These are phyloP conservation scores for Oncorhynchus keta DNA, from an alignment of 2,113 vertebrate species.

Conservation along the genomic window DNA sequence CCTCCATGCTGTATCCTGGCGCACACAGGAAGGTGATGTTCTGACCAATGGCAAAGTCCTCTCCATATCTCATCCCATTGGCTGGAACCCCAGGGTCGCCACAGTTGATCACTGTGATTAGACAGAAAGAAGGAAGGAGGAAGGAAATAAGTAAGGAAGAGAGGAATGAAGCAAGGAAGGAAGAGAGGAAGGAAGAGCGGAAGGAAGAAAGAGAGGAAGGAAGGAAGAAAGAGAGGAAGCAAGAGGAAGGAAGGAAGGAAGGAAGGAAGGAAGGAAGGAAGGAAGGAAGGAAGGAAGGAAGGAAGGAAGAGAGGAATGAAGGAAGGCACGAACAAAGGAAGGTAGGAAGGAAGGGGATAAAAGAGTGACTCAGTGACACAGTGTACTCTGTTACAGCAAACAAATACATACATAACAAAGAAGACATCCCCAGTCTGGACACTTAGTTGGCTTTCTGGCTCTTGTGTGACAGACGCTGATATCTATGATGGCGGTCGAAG, in stretches of 20 bases:
- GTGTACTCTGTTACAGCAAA: too few relatives aligned
- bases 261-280: too few relatives aligned
- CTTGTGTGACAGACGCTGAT: not conserved
- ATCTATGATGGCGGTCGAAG: not conserved
- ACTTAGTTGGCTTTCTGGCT: too few relatives aligned
- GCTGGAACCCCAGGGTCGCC: constrained; percentile 93
- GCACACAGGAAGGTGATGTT: constrained; percentile 95
- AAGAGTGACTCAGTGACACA: not conserved
- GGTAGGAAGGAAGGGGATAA: not conserved
- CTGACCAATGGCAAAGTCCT: constrained; percentile 92
- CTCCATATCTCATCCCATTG: constrained; percentile 91
- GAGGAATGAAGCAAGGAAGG: too few relatives aligned
- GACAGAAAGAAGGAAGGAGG: constrained; percentile 12
- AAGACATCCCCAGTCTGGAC: too few relatives aligned
- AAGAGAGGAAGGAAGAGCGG: accelerated
- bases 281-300: not conserved
- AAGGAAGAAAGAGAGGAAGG: not conserved
- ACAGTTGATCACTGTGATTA: constrained; percentile 89
- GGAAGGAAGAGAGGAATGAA: too few relatives aligned
- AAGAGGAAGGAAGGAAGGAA: too few relatives aligned
- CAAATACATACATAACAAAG: not conserved
- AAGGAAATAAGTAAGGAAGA: not conserved
- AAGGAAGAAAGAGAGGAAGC: not conserved
- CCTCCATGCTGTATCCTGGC: constrained; percentile 91
- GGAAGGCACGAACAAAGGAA: not conserved